Base-by-base conservation (phyloP, 2,888 invertebrate species). In the Sphinx pinastri region DNA sequence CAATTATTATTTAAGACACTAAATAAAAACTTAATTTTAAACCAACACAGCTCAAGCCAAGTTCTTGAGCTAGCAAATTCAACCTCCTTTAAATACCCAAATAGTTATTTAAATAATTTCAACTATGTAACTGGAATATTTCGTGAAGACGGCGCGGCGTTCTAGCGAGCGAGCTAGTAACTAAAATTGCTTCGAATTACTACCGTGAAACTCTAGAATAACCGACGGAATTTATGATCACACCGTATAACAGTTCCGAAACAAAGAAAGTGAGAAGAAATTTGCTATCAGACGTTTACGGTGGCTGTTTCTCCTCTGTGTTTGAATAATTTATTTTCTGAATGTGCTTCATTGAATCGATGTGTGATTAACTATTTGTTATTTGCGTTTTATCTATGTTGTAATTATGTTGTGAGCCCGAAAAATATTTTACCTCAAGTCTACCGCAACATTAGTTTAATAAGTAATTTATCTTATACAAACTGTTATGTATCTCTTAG, bases 251-350 rank as follows among this genome's bases (percentile, higher is more conserved):
- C 72, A 73, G 71, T 76, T 71, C 58, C 67, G 72, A 74, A 71
- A 70, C 66, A 73, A 74, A 71, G 75, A 78, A 78, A 78, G 77
- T 78, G 68, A 72, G 67, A 69, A 59, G 69, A 58, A 59, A 71
- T 55, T 49, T 13, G 8, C 19, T 19, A 49, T 63, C 8, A 38
- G 11, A 47, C 47, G 55, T 54, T 54, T 19, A 11, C 19, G 19
- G 16, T 55, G 11, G 16, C 16, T 55, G 54, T 55, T 55, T 19
- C 19, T 19, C 16, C 19, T 55, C 19, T 55, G 11, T 19, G 16
- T 52, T 54, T 52, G 16, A 7, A 3, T 38, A 2, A 38, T 8
- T 38, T 38, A 38, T 1, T 38, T 38, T 38, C 38, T 38, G 38
- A 7, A 8, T 38, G 38, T 5, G 38, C 38, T 38, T 38, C 38